A percentile compares a stretch with the other conserved stretches of the same genome.
Evolutionary conservation across 2,797 vertebrate genomes (phyloP).

Genomic region (Gymnothorax reevesii): DNA sequence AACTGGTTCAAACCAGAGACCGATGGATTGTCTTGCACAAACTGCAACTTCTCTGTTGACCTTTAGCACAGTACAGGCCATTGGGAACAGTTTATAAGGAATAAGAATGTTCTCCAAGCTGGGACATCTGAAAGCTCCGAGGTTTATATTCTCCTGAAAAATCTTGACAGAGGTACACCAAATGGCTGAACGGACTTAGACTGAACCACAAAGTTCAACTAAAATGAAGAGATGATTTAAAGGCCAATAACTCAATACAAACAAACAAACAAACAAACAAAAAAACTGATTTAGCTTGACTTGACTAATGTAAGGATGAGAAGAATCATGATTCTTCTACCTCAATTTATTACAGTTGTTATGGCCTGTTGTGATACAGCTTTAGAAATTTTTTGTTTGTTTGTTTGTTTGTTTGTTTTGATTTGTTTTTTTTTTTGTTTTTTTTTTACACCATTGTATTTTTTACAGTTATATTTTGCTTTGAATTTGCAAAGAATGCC

Average conservation of each 20-base stretch:
- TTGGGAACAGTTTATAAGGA: neutral
- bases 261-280: neutral
- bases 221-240: neutral
- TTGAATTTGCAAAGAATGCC: neutral
- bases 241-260: neutral
- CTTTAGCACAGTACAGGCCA: neutral
- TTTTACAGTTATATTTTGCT: neutral
- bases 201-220: neutral
- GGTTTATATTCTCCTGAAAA: neutral
- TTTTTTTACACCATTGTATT: too few species aligned
- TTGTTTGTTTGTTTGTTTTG: too few species aligned
- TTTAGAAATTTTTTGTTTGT: too few species aligned
- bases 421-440: too few species aligned
- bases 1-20: neutral
- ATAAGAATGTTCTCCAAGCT: neutral
- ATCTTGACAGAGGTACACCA: neutral
- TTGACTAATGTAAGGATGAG: too few species aligned
- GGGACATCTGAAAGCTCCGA: neutral
- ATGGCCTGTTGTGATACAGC: too few species aligned
- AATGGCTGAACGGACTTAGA: neutral
- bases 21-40: neutral
- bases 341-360: too few species aligned
- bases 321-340: too few species aligned
- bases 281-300: neutral
- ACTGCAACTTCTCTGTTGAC: neutral